These are phyloP conservation scores for Epinephelus fuscoguttatus DNA, from an alignment of 2,113 vertebrate genomes.

Conservation along the genomic window DNA sequence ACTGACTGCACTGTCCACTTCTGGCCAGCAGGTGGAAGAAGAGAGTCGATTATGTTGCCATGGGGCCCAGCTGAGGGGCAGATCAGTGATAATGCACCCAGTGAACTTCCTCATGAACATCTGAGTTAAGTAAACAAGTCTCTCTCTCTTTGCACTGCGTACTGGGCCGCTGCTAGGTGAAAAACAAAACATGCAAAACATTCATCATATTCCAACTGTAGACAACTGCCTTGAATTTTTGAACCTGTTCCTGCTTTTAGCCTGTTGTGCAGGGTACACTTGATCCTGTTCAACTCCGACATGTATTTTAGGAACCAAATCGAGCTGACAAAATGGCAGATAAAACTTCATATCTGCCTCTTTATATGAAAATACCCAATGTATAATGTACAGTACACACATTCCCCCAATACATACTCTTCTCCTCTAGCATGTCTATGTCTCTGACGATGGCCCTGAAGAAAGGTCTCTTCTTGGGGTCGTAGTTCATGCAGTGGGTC, in stretches of 20 bases:
- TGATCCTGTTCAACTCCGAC: neutral
- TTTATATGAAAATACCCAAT: neutral
- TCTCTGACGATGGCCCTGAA: constrained; percentile 98
- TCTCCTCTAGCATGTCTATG: constrained; percentile 92
- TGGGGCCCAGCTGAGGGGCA: constrained; percentile 69
- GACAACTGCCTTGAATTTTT: constrained; percentile 11
- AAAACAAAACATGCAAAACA: constrained; percentile 51
- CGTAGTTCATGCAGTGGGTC: constrained; percentile 98
- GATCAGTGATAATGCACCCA: constrained; percentile 57
- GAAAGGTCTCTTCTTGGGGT: constrained; percentile 95
- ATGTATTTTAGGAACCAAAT: neutral
- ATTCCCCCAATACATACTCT: constrained; percentile 84
- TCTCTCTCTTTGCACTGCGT: constrained; percentile 31
- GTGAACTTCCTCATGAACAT: constrained; percentile 75
- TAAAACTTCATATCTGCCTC: neutral
- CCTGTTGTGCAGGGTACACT: neutral
- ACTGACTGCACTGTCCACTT: constrained; percentile 38
- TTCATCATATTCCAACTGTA: constrained; percentile 32
- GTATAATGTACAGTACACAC: neutral
- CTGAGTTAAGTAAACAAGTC: constrained; percentile 70
- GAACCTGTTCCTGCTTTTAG: neutral
- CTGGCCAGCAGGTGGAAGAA: constrained; percentile 71
- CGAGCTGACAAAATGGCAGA: neutral
- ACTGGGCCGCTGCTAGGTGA: constrained; percentile 23
- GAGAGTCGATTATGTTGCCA: constrained; percentile 9